These are phyloP conservation scores for Papilio aristodemus DNA, from an alignment of 1,140 invertebrate species.

Conservation along the genomic window DNA sequence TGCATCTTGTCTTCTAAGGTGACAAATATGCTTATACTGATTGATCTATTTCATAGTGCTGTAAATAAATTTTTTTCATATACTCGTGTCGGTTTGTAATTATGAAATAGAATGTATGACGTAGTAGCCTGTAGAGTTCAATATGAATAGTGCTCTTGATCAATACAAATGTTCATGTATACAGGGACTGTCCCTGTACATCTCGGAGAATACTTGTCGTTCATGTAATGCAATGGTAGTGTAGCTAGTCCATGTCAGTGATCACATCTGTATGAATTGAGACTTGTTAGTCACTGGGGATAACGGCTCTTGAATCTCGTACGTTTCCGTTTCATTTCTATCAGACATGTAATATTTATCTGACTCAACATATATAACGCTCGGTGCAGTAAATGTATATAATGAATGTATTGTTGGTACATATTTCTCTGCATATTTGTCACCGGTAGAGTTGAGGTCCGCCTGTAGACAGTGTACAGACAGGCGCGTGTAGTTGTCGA, in stretches of 20 bases:
- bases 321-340: not conserved
- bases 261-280: constrained; percentile 8
- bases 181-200: not conserved
- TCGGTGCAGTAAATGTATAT: not conserved
- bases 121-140: constrained; percentile 1
- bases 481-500: constrained; percentile 70
- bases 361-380: not conserved
- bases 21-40: constrained; percentile 54
- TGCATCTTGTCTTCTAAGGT: constrained; percentile 59
- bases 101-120: not conserved
- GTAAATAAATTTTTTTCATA: constrained; percentile 21
- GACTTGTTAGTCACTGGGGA: not conserved
- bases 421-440: constrained; percentile 52
- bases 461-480: constrained; percentile 68
- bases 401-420: constrained; percentile 28
- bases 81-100: constrained; percentile 15
- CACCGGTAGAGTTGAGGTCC: constrained; percentile 62
- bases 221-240: not conserved
- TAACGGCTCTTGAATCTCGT: constrained; percentile 25
- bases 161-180: not conserved
- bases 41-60: not conserved
- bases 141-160: constrained; percentile 4
- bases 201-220: not conserved
- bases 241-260: constrained; percentile 1
- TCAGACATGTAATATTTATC: not conserved